Base-by-base conservation (phyloP, 2,797 vertebrate species). In the Apogon talboti region DNA sequence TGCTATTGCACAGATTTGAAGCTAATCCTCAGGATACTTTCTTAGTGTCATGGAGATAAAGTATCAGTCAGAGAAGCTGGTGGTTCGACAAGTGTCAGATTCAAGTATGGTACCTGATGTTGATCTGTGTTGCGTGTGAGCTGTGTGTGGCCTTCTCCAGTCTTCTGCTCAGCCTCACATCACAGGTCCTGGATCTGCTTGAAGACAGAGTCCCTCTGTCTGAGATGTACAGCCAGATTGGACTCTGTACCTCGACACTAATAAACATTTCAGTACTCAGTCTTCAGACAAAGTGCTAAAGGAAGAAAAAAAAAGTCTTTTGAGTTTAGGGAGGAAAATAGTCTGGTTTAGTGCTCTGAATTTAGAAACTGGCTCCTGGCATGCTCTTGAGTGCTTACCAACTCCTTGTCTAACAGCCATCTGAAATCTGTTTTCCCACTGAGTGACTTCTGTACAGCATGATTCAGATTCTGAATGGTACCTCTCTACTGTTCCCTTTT, bases 401-500 rank as follows among this genome's bases (percentile, higher is more conserved):
- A 21, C 33, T 68, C 58, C 3, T 7, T 14, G 2, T 51, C 49
- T 35, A 55, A 66, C 49, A 53, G 5, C 16, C 37, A 50, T 71
- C 40, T 79, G 15, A 77, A 58, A 35, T 68, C 4, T 11, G 21
- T 73, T 49, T 38, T 64, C 28, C 19, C 51, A 11, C 49, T 71
- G 18, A 50, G 44, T 33, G 21, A 55, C 47, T 28, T 74, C 54
- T 66, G 14, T 48, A 5, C 51, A 10, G 24, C 49, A 41, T 42
- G 11, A 45, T 33, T 64, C 21, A 11, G 42, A 40, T 45, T 52
- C 38, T 45, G 40, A 53, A 28, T 43, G 28, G 28, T 55, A n/a
- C 50, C 11, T 49, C 37, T 59, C n/a, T 60, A 57, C 63, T 65
- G 35, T 49, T 57, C 11, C 0, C 42, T n/a, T 42, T 3, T 15